Percentiles rank a stretch among this genome's conserved stretches.
Conservation (phyloP, 2,113 vertebrate genomes). For the Bambusicola thoracicus region DNA sequence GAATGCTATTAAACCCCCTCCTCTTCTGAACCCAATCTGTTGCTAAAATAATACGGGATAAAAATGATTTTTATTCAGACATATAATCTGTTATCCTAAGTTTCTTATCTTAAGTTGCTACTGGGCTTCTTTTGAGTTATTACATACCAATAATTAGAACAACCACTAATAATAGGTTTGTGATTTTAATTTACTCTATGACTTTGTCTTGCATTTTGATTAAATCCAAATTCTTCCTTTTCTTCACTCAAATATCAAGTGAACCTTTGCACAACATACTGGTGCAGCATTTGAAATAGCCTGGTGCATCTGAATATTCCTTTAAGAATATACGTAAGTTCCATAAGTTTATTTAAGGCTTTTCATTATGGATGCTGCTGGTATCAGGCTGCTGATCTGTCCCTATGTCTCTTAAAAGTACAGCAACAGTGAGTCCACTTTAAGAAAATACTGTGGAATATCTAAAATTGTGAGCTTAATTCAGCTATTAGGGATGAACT, state of each 20-base stretch:
- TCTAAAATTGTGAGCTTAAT: background rate
- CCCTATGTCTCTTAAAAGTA: background rate
- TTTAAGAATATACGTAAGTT: background rate
- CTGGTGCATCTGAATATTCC: background rate
- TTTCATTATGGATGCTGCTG: background rate
- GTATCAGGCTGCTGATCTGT: background rate
- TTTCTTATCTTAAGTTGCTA: background rate
- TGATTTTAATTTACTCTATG: background rate
- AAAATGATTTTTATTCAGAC: background rate
- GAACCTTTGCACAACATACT: background rate
- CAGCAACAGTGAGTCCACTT: background rate
- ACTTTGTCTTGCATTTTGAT: background rate
- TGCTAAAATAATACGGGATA: background rate
- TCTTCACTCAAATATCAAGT: background rate
- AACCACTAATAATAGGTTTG: background rate
- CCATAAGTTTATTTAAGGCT: background rate
- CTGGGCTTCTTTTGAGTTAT: background rate
- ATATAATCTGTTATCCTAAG: background rate
- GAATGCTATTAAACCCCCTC: background rate
- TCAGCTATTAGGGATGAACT: background rate
- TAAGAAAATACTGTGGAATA: background rate
- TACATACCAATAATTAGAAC: background rate
- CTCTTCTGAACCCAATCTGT: background rate
- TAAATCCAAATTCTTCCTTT: background rate
- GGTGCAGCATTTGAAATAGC: background rate